phyloP scores from a whole-genome alignment of 2,797 vertebrate species.

The Diceros bicornis region DNA sequence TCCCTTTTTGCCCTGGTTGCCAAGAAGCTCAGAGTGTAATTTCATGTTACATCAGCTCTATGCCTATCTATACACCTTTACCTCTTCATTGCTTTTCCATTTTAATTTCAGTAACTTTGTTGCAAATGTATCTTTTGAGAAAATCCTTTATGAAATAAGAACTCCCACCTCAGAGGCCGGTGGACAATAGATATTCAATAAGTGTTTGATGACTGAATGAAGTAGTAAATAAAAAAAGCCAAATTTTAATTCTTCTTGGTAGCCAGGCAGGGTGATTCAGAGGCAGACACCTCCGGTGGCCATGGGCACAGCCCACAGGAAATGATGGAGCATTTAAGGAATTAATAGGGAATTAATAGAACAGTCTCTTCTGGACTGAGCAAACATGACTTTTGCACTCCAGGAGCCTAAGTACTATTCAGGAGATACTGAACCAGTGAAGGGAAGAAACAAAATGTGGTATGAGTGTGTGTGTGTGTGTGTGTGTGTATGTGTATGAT shows the following conservation, averaged over 20 bases:
- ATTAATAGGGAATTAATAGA: slow-evolving; percentile 10
- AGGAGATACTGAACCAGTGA: neutral
- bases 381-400: neutral
- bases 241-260: slow-evolving; percentile 62
- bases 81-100: slow-evolving; percentile 44
- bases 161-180: slow-evolving; percentile 18
- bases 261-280: neutral
- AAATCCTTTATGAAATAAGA: slow-evolving; percentile 68
- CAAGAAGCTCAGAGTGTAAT: slow-evolving; percentile 67
- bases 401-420: neutral
- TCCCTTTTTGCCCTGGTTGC: slow-evolving; percentile 70
- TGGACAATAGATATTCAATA: slow-evolving; percentile 37
- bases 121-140: slow-evolving; percentile 64
- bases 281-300: neutral
- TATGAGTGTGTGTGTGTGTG: neutral
- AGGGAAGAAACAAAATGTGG: neutral
- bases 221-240: slow-evolving; percentile 31
- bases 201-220: slow-evolving; percentile 62
- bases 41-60: neutral
- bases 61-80: neutral
- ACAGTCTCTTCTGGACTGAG: neutral
- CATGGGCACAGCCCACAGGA: neutral
- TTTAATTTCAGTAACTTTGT: slow-evolving; percentile 64
- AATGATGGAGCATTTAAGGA: neutral
- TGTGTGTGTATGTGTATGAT: neutral